These are phyloP conservation scores for Drosophila sp. DNA, from an alignment of 1,140 invertebrate species.

Conservation along the genomic window DNA sequence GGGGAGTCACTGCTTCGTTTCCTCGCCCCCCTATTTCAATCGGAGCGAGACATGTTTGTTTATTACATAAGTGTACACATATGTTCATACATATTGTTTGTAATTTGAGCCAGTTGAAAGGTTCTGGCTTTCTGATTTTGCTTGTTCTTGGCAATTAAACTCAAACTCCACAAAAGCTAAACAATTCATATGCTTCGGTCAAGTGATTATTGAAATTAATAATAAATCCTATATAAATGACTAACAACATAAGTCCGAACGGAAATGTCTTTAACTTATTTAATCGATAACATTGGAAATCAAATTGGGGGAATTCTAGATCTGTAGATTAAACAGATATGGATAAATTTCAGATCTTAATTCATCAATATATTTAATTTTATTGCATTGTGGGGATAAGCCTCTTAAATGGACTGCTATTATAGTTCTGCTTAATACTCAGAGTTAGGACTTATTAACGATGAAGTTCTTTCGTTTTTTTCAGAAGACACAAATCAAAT, in stretches of 20 bases:
- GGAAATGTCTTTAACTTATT: background rate
- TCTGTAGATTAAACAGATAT: too few species aligned
- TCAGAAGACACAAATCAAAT: too few species aligned
- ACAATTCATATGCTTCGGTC: slow-evolving; percentile 4
- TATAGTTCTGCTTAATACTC: too few species aligned
- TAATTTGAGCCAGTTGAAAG: slow-evolving; percentile 6
- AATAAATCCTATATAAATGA: background rate
- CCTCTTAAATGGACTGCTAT: too few species aligned
- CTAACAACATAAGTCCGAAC: background rate
- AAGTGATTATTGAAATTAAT: slow-evolving; percentile 8
- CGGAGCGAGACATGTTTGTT: background rate
- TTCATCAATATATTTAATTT: too few species aligned
- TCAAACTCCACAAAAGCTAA: background rate
- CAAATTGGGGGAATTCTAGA: too few species aligned
- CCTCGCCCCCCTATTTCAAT: background rate
- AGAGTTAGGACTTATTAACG: too few species aligned
- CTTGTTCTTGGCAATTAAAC: slow-evolving; percentile 7
- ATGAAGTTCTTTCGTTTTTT: too few species aligned
- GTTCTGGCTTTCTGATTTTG: background rate
- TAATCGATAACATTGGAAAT: background rate
- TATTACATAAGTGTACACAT: background rate
- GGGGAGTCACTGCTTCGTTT: background rate
- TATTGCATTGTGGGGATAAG: too few species aligned
- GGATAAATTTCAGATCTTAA: too few species aligned
- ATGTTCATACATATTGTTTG: background rate